Evolutionary conservation across 23 tunicate species (phyloP).

Genomic region (Styela plicata): DNA sequence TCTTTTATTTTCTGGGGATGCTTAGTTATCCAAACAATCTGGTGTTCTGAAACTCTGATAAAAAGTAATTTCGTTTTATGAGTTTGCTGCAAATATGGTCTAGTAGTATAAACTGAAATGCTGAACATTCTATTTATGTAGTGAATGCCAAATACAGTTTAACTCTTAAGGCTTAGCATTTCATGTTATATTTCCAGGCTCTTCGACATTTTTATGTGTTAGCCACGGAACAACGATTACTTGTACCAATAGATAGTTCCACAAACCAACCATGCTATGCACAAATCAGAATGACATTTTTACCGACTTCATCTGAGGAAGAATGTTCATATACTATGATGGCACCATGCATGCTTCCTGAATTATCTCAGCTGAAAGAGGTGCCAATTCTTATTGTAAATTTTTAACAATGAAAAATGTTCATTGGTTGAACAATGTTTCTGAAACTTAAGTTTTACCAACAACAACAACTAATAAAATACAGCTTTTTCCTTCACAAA

Average conservation of each 20-base stretch:
- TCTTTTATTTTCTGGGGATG: too few species aligned
- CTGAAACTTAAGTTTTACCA: too few species aligned
- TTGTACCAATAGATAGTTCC: constrained; percentile 74
- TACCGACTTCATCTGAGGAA: constrained; percentile 11
- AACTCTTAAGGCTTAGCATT: background rate
- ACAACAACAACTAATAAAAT: too few species aligned
- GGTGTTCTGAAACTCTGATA: too few species aligned
- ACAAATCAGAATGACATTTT: constrained; percentile 36
- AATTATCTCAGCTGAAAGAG: constrained; percentile 44
- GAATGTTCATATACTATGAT: constrained; percentile 29
- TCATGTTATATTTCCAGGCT: constrained; percentile 80
- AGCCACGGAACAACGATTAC: constrained; percentile 71
- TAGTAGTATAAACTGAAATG: too few species aligned
- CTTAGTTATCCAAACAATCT: too few species aligned
- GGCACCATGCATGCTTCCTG: constrained; percentile 89
- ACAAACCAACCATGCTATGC: constrained; percentile 79
- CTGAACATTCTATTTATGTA: constrained; percentile 8
- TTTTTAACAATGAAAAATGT: too few species aligned
- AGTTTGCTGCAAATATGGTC: too few species aligned
- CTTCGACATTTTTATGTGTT: constrained; percentile 83
- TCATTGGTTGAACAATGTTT: too few species aligned
- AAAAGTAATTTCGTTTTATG: too few species aligned
- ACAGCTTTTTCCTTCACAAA: too few species aligned
- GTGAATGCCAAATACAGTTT: background rate
- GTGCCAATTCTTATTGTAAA: too few species aligned